These are phyloP conservation scores for Karalla daura DNA, from an alignment of 2,797 vertebrate species.

Conservation along the genomic window DNA sequence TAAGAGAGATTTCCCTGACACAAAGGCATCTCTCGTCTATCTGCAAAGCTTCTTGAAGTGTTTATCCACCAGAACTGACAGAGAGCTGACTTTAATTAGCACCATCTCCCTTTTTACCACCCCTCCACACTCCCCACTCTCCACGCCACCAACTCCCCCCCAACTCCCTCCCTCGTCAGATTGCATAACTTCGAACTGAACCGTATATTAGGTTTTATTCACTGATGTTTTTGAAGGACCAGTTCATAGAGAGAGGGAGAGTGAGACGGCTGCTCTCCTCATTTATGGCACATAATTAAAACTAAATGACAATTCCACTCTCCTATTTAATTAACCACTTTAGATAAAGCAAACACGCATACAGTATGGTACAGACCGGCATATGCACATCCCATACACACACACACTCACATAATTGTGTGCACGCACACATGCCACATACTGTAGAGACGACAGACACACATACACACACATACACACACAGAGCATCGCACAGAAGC, in stretches of 20 bases:
- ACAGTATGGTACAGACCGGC: constrained; percentile 54
- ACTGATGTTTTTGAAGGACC: constrained; percentile 80
- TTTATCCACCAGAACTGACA: constrained; percentile 86
- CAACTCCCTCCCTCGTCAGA: constrained; percentile 66
- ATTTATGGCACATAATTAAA: constrained; percentile 84
- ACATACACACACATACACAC: constrained; percentile 20
- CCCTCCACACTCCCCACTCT: not conserved
- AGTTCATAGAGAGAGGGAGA: constrained; percentile 67
- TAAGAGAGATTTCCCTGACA: constrained; percentile 82
- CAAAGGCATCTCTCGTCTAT: constrained; percentile 82
- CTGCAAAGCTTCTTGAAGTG: constrained; percentile 83
- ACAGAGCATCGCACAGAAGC: constrained; percentile 50
- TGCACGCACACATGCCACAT: constrained; percentile 29
- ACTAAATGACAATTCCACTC: constrained; percentile 84
- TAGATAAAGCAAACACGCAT: constrained; percentile 76
- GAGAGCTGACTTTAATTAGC: constrained; percentile 85
- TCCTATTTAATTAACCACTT: constrained; percentile 84
- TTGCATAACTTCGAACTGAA: constrained; percentile 79
- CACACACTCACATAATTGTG: constrained; percentile 14
- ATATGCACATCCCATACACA: constrained; percentile 38
- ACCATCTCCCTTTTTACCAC: constrained; percentile 68
- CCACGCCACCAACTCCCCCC: not conserved
- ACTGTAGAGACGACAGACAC: constrained; percentile 30
- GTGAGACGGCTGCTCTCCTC: constrained; percentile 70
- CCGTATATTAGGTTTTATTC: constrained; percentile 75